Conservation (phyloP, 2,888 invertebrate species). For the Cepaea hortensis region DNA sequence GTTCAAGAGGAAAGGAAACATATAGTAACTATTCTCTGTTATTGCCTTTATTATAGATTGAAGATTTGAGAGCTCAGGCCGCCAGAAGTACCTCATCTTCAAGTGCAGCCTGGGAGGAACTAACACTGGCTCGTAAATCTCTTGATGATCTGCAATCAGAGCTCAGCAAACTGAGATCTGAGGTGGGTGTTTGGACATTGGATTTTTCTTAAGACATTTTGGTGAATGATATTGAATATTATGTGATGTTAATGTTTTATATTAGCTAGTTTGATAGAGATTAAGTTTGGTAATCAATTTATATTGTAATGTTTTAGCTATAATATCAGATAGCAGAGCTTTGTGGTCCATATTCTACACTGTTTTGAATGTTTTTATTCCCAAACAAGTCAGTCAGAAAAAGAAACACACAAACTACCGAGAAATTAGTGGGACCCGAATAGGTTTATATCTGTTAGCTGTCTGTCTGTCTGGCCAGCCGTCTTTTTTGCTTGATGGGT, state of each 20-base stretch:
- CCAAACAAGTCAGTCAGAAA: no score
- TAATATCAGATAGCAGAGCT: no score
- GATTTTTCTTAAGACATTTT: background rate
- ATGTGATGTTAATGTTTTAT: background rate
- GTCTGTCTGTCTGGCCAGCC: no score
- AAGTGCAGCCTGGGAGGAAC: constrained; percentile 86
- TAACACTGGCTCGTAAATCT: constrained; percentile 85
- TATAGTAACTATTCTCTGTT: background rate
- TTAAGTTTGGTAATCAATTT: no score
- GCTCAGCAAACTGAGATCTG: constrained; percentile 86
- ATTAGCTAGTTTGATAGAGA: background rate
- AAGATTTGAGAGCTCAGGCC: constrained; percentile 80
- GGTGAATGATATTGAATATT: background rate
- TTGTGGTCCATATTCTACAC: no score
- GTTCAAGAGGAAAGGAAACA: no score
- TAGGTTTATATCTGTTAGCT: no score
- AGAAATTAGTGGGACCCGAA: no score
- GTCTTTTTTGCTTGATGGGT: no score
- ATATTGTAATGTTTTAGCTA: no score
- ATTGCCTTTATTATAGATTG: constrained; percentile 80
- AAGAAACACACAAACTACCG: no score
- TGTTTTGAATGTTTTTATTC: no score
- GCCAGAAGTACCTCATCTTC: constrained; percentile 80
- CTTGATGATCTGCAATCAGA: constrained; percentile 86
- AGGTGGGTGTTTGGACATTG: constrained; percentile 61